Evolutionary conservation across 2,797 vertebrate species (phyloP), one percentile per base, ranked within the genome.

Genomic region (Semotilus atromaculatus): DNA sequence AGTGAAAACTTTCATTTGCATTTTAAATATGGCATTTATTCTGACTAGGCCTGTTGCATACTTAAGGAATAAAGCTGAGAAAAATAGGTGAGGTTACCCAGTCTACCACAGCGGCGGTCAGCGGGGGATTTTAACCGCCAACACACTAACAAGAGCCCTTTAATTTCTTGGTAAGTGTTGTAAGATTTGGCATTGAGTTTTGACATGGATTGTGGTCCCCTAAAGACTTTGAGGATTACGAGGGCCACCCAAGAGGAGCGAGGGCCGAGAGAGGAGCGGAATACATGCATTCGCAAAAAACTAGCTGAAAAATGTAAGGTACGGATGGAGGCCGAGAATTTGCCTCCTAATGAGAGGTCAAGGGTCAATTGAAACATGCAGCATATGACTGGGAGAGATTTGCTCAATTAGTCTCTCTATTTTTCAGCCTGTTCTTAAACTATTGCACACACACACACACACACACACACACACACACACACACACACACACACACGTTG

Each of bases 191-290:
- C 64, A 85, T 80, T 84, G 96, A 95, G 95, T 85, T 94, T 92
- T 95, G 95, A 96, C 96, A 94, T 96, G 95, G 96, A 94, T 95
- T 83, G 95, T 94, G 94, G 95, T 96, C 95, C 93, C 92, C 95
- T 96, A 92, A 95, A 96, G 92, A 96, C 96, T 97, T 96, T 92
- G 94, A 96, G 96, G 97, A 97, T 97, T 96, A 97, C 96, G 95
- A 96, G 95, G 96, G 95, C 97, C 96, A 97, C 96, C 96, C 96
- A 97, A 95, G 91, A 96, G 94, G 94, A 96, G 91, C 92, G 94
- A 73, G 81, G 79, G 51, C 38, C n/a, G 13, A 77, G 62, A 86
- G 16, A 51, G 23, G 40, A 84, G 36, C 53, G 18, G 38, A 76
- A 53, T 31, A 45, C 31, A 80, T 40, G 75, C 72, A 72, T 80